Evolutionary conservation across 1,140 invertebrate species (phyloP), one percentile per base, ranked within the genome.

Genomic region (Drosophila takahashii): DNA sequence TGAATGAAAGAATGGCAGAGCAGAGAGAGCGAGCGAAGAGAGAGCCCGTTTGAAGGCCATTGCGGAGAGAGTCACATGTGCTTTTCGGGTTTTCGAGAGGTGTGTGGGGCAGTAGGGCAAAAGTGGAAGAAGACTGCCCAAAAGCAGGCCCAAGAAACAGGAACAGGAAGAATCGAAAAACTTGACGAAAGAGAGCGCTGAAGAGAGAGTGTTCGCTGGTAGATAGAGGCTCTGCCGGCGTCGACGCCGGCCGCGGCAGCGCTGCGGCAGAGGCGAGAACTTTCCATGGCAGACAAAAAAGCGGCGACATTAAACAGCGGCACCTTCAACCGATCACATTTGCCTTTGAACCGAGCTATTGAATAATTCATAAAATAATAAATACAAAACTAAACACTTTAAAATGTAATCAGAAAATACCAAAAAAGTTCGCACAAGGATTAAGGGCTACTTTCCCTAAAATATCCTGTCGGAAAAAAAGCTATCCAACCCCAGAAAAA

Each of bases 51-150:
- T 61, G 84, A 87, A 87, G 80, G 84, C 79, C 79, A 86, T 48
- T 37, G 45, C 39, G 42, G 58, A 53, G 73, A 75, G 52, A 41
- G 37, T 64, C 61, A 48, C 37, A 51, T 51, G 51, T 60, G 70
- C 15, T 36, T 50, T 41, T 45, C 41, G 18, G 47, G 39, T 13
- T 44, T 51, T 73, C 32, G 48, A 57, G 51, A 50, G 81, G 81
- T 86, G 81, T 86, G 83, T 86, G 81, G 83, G 83, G 83, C 83
- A 86, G 83, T 86, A 86, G 83, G 83, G 76, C 83, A 86, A 81
- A 51, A 59, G 53, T 37, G 50, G 42, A 44, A 44, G 39, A 76
- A 76, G 60, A 54, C 37, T 62, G 44, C 16, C 41, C 41, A 53
- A 77, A 67, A 76, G 53, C 53, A 69, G 64, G 29, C 59, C 60